Percentiles rank a stretch among this genome's conserved stretches.
Evolutionary conservation across 2,113 vertebrate species (phyloP).

Genomic region (Lutjanus erythropterus): DNA sequence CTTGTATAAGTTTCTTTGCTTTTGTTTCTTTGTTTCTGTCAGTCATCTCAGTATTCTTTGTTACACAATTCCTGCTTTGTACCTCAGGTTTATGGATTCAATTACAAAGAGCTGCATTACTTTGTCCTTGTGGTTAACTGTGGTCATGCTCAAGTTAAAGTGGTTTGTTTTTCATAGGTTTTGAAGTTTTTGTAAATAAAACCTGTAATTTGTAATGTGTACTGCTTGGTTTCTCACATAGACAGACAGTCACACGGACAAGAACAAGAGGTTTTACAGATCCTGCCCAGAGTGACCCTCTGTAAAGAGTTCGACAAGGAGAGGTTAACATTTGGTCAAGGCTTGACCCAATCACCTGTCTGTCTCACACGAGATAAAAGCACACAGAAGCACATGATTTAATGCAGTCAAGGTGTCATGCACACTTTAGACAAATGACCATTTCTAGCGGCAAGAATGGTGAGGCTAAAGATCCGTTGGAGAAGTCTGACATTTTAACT

Average conservation of each 20-base stretch:
- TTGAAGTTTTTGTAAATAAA: background rate
- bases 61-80: background rate
- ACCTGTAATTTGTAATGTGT: background rate
- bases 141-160: conserved; percentile 19
- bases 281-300: background rate
- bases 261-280: background rate
- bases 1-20: background rate
- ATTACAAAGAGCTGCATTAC: background rate
- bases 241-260: background rate
- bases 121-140: background rate
- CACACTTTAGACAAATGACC: background rate
- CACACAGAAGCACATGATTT: background rate
- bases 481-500: background rate
- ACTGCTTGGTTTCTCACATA: background rate
- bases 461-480: background rate
- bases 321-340: conserved; percentile 36
- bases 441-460: background rate
- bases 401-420: background rate
- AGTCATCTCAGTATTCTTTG: background rate
- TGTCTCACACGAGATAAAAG: background rate
- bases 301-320: background rate
- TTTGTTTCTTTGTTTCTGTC: background rate
- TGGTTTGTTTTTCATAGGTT: conserved; percentile 5
- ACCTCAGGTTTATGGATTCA: background rate
- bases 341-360: conserved; percentile 13